A percentile compares a stretch with the other conserved stretches of the same genome.
These are phyloP conservation scores for Chondrilla cf. caribensis DNA, from an alignment of 37 sponge, comb jelly and placozoan genomes.

Conservation along the genomic window DNA sequence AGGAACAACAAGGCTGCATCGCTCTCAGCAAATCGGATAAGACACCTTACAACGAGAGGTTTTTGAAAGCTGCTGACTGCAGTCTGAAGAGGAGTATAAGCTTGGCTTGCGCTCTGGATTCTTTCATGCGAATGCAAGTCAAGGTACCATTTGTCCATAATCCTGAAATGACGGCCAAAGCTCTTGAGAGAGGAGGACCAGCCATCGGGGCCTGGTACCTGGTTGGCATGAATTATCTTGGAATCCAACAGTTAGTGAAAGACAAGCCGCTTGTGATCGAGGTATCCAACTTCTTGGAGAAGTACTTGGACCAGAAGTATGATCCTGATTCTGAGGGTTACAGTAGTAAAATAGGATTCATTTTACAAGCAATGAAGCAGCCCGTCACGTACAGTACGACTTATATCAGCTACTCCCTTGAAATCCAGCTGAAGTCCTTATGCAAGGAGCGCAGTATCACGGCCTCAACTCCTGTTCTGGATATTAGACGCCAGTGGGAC, in stretches of 20 bases:
- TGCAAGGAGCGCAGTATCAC: not conserved
- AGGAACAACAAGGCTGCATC: not conserved
- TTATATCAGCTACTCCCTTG: constrained; percentile 33
- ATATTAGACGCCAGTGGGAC: constrained; percentile 14
- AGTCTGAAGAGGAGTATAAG: too few species aligned
- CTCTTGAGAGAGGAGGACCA: not conserved
- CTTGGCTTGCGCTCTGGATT: not conserved
- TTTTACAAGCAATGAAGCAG: not conserved
- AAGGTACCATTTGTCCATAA: constrained; percentile 7
- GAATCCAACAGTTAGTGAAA: not conserved
- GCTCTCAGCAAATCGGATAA: not conserved
- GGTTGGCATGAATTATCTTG: not conserved
- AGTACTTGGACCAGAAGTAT: not conserved
- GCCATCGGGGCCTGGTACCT: not conserved
- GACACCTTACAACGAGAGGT: not conserved
- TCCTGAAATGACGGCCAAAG: not conserved
- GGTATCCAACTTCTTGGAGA: constrained; percentile 5
- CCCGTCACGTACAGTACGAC: not conserved
- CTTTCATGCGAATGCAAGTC: constrained; percentile 6
- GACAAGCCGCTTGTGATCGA: constrained; percentile 14
- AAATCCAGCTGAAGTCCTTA: constrained; percentile 7
- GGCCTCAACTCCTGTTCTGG: not conserved
- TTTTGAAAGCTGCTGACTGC: not conserved
- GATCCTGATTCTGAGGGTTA: not conserved
- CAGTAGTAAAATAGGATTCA: not conserved